Evolutionary conservation across 1,140 invertebrate genomes (phyloP).

Genomic region (Cherax quadricarinatus): DNA sequence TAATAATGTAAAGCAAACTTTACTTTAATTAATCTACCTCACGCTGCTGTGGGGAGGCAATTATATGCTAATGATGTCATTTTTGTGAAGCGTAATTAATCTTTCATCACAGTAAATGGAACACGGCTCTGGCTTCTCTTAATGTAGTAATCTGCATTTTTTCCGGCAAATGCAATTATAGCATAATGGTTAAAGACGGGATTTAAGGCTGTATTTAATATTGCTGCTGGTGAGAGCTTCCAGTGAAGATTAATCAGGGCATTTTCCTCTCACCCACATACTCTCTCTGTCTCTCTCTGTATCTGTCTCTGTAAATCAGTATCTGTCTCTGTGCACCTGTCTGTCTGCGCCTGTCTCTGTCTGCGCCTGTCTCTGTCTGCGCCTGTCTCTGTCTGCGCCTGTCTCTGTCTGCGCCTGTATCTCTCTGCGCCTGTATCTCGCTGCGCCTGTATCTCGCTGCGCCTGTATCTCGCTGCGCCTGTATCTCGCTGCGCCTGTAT

Average conservation of each 20-base stretch:
- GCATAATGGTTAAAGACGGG: constrained; percentile 36
- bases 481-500: too few species aligned
- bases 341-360: too few species aligned
- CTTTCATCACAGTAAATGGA: constrained; percentile 51
- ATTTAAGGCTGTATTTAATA: constrained; percentile 47
- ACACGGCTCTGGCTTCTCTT: constrained; percentile 40
- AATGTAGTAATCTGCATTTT: constrained; percentile 47
- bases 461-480: too few species aligned
- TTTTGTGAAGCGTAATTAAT: constrained; percentile 44
- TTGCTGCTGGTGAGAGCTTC: constrained; percentile 25
- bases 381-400: too few species aligned
- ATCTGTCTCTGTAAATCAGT: background rate
- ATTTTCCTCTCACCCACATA: background rate
- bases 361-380: too few species aligned
- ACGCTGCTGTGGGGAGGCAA: constrained; percentile 61
- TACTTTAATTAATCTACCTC: constrained; percentile 70
- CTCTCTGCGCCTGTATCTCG: too few species aligned
- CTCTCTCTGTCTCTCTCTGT: background rate
- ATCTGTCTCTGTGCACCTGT: background rate
- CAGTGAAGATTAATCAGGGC: constrained; percentile 26
- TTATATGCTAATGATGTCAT: constrained; percentile 70
- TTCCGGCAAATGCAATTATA: constrained; percentile 33
- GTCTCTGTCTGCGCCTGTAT: too few species aligned
- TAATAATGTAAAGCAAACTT: constrained; percentile 69
- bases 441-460: too few species aligned